Conservation (phyloP, 1,140 invertebrate species). For the Camponotus pennsylvanicus region DNA sequence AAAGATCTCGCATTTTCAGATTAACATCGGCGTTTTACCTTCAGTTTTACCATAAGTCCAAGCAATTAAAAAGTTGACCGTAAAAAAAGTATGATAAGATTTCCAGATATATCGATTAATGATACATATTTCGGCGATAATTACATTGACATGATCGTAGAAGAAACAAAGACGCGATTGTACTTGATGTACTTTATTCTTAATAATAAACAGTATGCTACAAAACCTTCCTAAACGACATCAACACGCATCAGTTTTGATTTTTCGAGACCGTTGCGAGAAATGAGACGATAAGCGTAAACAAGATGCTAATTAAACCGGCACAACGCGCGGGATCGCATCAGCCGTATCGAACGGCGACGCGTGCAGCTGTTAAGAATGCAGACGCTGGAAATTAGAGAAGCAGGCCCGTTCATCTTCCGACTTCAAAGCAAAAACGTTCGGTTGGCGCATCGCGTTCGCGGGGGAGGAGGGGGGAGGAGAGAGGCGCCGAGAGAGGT, state of each 20-base stretch:
- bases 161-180: background rate
- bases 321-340: slow-evolving; percentile 43
- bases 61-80: background rate
- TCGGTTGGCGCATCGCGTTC: slow-evolving; percentile 54
- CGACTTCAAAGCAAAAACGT: slow-evolving; percentile 81
- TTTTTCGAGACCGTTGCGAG: slow-evolving; percentile 22
- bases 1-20: slow-evolving; percentile 5
- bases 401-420: slow-evolving; percentile 79
- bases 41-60: background rate
- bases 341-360: slow-evolving; percentile 72
- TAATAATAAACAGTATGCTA: background rate
- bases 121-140: background rate
- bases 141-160: background rate
- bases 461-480: background rate
- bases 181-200: background rate
- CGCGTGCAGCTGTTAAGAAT: slow-evolving; percentile 79
- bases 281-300: slow-evolving; percentile 63
- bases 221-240: slow-evolving; percentile 1
- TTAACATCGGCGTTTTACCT: background rate
- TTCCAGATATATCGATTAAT: background rate
- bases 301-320: slow-evolving; percentile 79
- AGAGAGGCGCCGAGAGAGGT: slow-evolving; percentile 28
- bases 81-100: background rate
- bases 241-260: background rate
- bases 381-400: slow-evolving; percentile 80